Base-by-base conservation (phyloP, 2,888 invertebrate species). In the Pyrochroa serraticornis region DNA sequence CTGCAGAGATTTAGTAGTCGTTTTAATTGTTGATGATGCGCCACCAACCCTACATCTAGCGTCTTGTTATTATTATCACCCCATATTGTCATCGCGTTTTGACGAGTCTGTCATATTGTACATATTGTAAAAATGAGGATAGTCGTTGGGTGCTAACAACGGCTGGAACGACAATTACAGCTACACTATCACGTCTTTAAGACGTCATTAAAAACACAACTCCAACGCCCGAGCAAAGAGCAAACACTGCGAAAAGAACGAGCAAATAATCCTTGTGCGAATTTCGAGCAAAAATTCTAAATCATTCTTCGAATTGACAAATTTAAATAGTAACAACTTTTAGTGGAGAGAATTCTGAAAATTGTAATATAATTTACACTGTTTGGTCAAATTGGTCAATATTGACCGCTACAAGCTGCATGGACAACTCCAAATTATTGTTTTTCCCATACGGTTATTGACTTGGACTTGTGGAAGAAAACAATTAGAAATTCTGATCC, bases 121-220 rank as follows among this genome's bases (percentile, higher is more conserved):
- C 9, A n/a, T 22, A 3, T 22, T 22, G 22, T 22, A 5, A 2
- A 5, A 22, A 3, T 22, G 22, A 22, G 22, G n/a, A 10, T 39
- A 7, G n/a, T 9, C 31, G 31, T 12, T 31, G 13, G 10, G 30
- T 43, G 43, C 43, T 43, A 43, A 43, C 42, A 22, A 42, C 14
- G 33, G 32, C 32, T 30, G 33, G 32, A 43, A 9, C 12, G 43
- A 43, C 43, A 43, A 43, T 43, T 43, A 30, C 43, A 43, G 43
- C 43, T 43, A 30, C 30, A 7, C 32, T 13, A 43, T 31, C 30
- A 43, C 43, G 43, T 43, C 43, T 43, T 43, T 43, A 43, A 12
- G 30, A 33, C 43, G 43, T 43, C 43, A 43, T 43, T 43, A 43
- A 43, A 43, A 43, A 8, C 5, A 32, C n/a, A n/a, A n/a, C n/a